Evolutionary conservation across 2,113 vertebrate genomes (phyloP), one percentile per base, ranked within the genome.

Genomic region (Dicentrarchus labrax): DNA sequence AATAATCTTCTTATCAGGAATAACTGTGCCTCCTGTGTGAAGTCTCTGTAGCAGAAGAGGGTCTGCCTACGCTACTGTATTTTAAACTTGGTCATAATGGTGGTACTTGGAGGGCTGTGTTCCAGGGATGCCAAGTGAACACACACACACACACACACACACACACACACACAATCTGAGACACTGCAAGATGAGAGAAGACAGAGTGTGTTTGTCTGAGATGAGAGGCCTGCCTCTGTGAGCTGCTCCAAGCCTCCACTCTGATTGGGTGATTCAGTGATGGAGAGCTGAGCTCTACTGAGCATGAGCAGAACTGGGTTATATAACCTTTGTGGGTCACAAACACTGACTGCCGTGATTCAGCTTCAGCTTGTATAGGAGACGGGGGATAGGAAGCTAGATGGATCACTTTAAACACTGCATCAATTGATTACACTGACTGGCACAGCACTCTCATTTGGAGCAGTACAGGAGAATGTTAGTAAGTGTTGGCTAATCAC

Each of bases 271-370:
- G 84, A 53, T 68, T 78, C 80, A 67, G 57, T 50, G 88, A 88
- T 84, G 76, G 66, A 60, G 84, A 73, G 69, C 36, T 69, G 60
- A 65, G 57, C 61, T 83, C 77, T 45, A 90, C 86, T 86, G 89
- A 91, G 93, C 92, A 90, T 87, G 89, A 86, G 93, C 89, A 90
- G 89, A 89, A 80, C 43, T 30, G 83, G 50, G 77, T 95, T 94
- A 93, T 79, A 78, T 93, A 93, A 94, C 56, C 61, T 88, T 88
- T 88, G 80, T 92, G 85, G 88, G 90, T 93, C 91, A 91, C 78
- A 78, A 62, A 80, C 62, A 19, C 64, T 16, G 74, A 39, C 79
- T 72, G 72, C 39, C n/a, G 74, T 60, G 41, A 54, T 38, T 53
- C 1, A 67, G 62, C 54, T n/a, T 45, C n/a, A 66, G 53, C 61